These are phyloP conservation scores for Drosophila nebulosa DNA, from an alignment of 1,140 invertebrate genomes.

Conservation along the genomic window DNA sequence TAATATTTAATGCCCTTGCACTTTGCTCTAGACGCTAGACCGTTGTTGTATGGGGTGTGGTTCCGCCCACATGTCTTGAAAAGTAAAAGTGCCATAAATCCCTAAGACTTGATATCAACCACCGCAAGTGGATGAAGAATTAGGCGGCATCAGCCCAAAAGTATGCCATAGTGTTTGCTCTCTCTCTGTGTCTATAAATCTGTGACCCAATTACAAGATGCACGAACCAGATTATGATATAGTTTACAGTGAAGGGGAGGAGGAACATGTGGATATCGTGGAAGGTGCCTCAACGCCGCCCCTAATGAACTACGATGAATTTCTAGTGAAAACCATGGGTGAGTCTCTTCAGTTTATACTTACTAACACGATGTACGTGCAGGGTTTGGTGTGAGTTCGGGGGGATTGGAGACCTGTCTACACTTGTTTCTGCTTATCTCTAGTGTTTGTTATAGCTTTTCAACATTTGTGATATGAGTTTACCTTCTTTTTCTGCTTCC, in stretches of 20 bases:
- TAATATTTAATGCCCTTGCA: slow-evolving; percentile 6
- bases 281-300: slow-evolving; percentile 51
- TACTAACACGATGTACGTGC: background rate
- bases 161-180: slow-evolving; percentile 40
- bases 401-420: slow-evolving; percentile 18
- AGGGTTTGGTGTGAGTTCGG: background rate
- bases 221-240: slow-evolving; percentile 68
- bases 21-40: background rate
- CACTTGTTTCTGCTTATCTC: slow-evolving; percentile 61
- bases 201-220: slow-evolving; percentile 24
- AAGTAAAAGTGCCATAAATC: slow-evolving; percentile 4
- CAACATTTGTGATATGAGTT: slow-evolving; percentile 36
- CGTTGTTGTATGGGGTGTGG: background rate
- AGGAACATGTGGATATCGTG: slow-evolving; percentile 43
- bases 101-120: background rate
- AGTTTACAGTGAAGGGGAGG: slow-evolving; percentile 49
- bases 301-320: slow-evolving; percentile 65
- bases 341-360: slow-evolving; percentile 21
- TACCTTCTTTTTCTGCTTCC: background rate
- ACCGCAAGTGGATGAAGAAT: background rate
- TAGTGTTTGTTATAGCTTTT: slow-evolving; percentile 58
- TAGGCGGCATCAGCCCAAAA: slow-evolving; percentile 28
- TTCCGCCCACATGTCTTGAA: background rate
- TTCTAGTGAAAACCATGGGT: slow-evolving; percentile 63
- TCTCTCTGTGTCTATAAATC: background rate